phyloP scores from a whole-genome alignment of 2,888 invertebrate genomes.

The Leptopilina myrica region DNA sequence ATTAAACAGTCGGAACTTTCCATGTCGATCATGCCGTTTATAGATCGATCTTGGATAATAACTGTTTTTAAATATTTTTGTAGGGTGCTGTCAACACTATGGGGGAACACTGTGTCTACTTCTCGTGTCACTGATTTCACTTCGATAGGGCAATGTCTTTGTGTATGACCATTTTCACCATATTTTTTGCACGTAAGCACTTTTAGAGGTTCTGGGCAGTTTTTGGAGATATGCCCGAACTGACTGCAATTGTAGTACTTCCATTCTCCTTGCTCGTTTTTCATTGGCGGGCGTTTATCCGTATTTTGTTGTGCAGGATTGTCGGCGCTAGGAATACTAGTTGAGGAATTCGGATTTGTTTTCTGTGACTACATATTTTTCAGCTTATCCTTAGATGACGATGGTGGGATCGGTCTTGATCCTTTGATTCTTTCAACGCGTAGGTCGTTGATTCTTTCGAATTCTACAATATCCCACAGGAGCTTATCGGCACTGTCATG shows the following conservation, averaged over 20 bases:
- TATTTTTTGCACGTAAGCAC: not conserved
- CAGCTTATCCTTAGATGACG: not conserved
- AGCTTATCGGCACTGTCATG: not conserved
- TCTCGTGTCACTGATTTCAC: not conserved
- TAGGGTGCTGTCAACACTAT: constrained; percentile 32
- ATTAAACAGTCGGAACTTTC: not conserved
- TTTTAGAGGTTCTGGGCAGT: not conserved
- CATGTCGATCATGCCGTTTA: constrained; percentile 4
- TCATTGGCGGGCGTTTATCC: not conserved
- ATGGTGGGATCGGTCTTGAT: not conserved
- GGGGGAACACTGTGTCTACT: not conserved
- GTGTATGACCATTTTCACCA: not conserved
- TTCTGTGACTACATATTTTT: not conserved
- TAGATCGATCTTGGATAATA: too few species aligned
- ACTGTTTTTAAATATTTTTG: not conserved
- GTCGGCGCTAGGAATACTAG: not conserved
- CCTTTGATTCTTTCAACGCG: not conserved
- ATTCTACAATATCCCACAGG: not conserved
- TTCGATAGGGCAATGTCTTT: not conserved
- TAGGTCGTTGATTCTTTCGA: not conserved
- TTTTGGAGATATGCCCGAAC: not conserved
- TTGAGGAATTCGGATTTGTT: not conserved
- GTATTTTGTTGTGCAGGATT: not conserved
- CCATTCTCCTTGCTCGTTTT: not conserved
- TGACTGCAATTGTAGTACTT: not conserved